Base-by-base conservation (phyloP, 2,888 invertebrate species). In the Meliscaeva auricollis region DNA sequence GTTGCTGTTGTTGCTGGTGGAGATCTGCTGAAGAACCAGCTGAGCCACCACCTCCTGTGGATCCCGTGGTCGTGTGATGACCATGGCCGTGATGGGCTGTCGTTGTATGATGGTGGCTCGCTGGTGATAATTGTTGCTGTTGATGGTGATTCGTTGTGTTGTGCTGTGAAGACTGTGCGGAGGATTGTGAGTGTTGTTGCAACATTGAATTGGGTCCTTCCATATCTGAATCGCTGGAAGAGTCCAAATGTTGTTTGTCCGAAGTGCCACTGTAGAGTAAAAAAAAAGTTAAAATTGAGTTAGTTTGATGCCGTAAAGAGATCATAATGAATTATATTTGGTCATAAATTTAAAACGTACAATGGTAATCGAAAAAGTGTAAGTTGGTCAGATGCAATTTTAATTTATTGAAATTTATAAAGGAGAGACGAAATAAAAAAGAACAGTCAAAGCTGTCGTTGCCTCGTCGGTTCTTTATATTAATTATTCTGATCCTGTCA, bases 161-260 rank as follows among this genome's bases (percentile, higher is more conserved):
- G 82, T 88, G 88, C 72, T 88, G 72, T 72, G 87, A 83, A 48
- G 87, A 79, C 73, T 87, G 87, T 83, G 81, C 82, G 54, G 87
- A 66, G 68, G 80, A 72, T 79, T 89, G 85, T 60, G 88, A 82
- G 44, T 87, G 88, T 81, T 90, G 91, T 82, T 91, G 90, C 82
- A 92, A 82, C 88, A 92, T 89, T 81, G 90, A 90, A 52, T 62
- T 88, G 35, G 89, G 88, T 87, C 92, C 90, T 88, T 93, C 93
- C 90, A 93, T 91, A 90, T 93, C 93, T 9, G 92, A 93, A 89
- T 93, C 93, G 89, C 92, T 92, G 58, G 93, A 93, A 81, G 93
- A 91, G 88, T 93, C 93, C 87, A 93, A 88, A 87, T 92, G 92
- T 76, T 92, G 92, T 80, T 93, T 92, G 84, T 92, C 92, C 70